Evolutionary conservation across 2,797 vertebrate species (phyloP).

Genomic region (Cyprinella venusta): DNA sequence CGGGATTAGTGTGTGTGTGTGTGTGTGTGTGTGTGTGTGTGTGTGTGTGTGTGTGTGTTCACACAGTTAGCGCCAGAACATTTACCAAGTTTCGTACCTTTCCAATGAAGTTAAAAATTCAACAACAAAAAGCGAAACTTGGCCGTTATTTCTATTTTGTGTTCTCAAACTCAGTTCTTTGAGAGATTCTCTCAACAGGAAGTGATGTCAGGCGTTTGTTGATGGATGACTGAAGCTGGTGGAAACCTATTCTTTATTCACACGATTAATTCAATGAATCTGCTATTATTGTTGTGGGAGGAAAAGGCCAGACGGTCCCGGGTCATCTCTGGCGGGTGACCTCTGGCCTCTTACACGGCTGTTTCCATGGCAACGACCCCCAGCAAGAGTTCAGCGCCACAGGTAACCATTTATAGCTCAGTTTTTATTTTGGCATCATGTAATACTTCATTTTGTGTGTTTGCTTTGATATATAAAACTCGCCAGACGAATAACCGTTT

Average conservation of each 20-base stretch:
- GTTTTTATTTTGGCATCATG: background rate
- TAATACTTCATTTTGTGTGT: too few species aligned
- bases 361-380: conserved; percentile 3
- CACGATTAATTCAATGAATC: background rate
- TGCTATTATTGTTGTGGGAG: background rate
- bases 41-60: too few species aligned
- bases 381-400: background rate
- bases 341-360: background rate
- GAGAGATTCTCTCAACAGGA: background rate
- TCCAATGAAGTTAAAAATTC: too few species aligned
- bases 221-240: background rate
- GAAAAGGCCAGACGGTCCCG: background rate
- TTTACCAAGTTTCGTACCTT: too few species aligned
- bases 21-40: too few species aligned
- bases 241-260: background rate
- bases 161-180: background rate
- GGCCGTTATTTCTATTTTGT: background rate
- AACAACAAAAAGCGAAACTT: too few species aligned
- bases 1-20: too few species aligned
- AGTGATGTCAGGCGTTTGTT: background rate
- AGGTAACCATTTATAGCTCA: background rate
- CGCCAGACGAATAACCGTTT: too few species aligned
- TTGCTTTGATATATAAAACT: too few species aligned
- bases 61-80: too few species aligned
- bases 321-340: conserved; percentile 1